A percentile compares a stretch with the other conserved stretches of the same genome.
These are phyloP conservation scores for Stenichneumon culpator DNA, from an alignment of 2,888 invertebrate species.

Conservation along the genomic window DNA sequence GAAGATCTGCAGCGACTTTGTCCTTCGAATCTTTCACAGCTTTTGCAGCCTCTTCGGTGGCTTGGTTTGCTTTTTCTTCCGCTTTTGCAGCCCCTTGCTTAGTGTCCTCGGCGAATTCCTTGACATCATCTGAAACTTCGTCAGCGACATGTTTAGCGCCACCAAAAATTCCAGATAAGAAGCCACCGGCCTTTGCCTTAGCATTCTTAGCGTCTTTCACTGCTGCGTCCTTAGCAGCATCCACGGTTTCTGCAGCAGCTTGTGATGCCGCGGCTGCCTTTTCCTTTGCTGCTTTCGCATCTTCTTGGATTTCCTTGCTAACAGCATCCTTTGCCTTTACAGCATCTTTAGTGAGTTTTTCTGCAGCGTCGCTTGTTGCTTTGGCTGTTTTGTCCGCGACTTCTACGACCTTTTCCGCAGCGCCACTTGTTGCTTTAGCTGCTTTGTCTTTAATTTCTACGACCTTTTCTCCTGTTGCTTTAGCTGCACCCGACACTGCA, in stretches of 20 bases:
- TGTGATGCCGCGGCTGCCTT: slow-evolving; percentile 47
- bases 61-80: slow-evolving; percentile 56
- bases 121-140: slow-evolving; percentile 75
- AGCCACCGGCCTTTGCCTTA: slow-evolving; percentile 73
- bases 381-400: slow-evolving; percentile 41
- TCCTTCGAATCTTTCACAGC: slow-evolving; percentile 66
- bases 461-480: slow-evolving; percentile 47
- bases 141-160: slow-evolving; percentile 70
- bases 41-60: slow-evolving; percentile 54
- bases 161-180: slow-evolving; percentile 74
- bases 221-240: slow-evolving; percentile 63
- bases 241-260: slow-evolving; percentile 60
- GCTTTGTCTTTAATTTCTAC: slow-evolving; percentile 35
- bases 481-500: slow-evolving; percentile 20
- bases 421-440: slow-evolving; percentile 36
- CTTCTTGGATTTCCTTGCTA: slow-evolving; percentile 59
- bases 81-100: slow-evolving; percentile 76
- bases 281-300: slow-evolving; percentile 66
- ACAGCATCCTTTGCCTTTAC: slow-evolving; percentile 69
- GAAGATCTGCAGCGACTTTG: slow-evolving; percentile 47
- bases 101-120: slow-evolving; percentile 86
- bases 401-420: slow-evolving; percentile 54
- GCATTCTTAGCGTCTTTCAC: slow-evolving; percentile 70
- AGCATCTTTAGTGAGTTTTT: slow-evolving; percentile 55
- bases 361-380: slow-evolving; percentile 56